Evolutionary conservation across 2,888 invertebrate genomes (phyloP).

Genomic region (Hybos culiciformis): DNA sequence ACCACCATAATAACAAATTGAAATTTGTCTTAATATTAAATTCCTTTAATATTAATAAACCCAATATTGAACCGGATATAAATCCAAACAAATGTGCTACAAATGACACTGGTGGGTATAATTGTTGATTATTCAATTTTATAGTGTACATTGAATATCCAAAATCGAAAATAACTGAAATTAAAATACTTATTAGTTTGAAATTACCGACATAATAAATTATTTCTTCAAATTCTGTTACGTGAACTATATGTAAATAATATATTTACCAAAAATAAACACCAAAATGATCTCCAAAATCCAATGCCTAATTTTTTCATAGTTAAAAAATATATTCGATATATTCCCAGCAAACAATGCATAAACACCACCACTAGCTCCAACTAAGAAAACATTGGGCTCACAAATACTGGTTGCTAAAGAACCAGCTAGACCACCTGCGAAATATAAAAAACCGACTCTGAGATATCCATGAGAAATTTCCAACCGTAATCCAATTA

Average conservation of each 20-base stretch:
- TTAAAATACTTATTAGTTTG: conserved; percentile 10
- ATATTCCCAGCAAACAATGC: conserved; percentile 91
- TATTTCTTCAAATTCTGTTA: not conserved
- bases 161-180: conserved; percentile 81
- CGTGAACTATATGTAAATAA: not conserved
- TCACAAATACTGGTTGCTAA: conserved; percentile 77
- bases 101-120: conserved; percentile 69
- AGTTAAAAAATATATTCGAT: conserved; percentile 89
- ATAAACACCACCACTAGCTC: conserved; percentile 96
- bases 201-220: conserved; percentile 7
- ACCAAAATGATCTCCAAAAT: conserved; percentile 79
- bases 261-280: conserved; percentile 69
- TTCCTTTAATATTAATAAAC: conserved; percentile 85
- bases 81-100: conserved; percentile 94
- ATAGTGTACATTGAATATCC: conserved; percentile 86
- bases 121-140: not conserved
- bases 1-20: conserved; percentile 93
- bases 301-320: conserved; percentile 92
- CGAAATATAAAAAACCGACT: conserved; percentile 80
- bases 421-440: conserved; percentile 81
- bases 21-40: conserved; percentile 91
- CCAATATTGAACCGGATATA: conserved; percentile 85
- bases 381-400: conserved; percentile 86
- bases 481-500: conserved; percentile 87
- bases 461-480: conserved; percentile 92